phyloP scores from a whole-genome alignment of 2,888 invertebrate species.

The Anarsia innoxiella region DNA sequence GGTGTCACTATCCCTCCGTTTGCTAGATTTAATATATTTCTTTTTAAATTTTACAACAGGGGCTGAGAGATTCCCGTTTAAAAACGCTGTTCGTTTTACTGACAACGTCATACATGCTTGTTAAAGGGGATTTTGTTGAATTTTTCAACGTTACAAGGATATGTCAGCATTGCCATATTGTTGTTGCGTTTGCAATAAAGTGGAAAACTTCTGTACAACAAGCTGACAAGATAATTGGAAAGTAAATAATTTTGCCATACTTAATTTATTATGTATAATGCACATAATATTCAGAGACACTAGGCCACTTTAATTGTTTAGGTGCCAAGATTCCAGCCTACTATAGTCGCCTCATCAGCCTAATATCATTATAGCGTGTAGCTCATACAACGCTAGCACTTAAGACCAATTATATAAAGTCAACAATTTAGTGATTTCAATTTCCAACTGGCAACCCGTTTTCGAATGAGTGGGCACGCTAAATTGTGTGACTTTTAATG shows the following conservation, averaged over 20 bases:
- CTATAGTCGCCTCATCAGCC: no score
- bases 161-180: constrained; percentile 2
- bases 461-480: constrained; percentile 6
- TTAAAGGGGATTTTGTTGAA: constrained; percentile 18
- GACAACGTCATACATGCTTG: constrained; percentile 25
- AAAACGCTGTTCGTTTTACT: constrained; percentile 21
- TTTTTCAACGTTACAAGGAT: constrained; percentile 7
- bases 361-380: constrained; percentile 8
- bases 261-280: no score
- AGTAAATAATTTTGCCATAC: no score
- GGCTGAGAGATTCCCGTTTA: constrained; percentile 14
- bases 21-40: constrained; percentile 31
- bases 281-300: no score
- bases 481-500: constrained; percentile 19
- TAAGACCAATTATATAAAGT: constrained; percentile 8
- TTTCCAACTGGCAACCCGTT: constrained; percentile 3
- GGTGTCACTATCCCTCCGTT: constrained; percentile 49
- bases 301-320: no score
- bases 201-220: no score
- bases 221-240: no score
- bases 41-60: constrained; percentile 30
- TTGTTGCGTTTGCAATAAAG: constrained; percentile 6
- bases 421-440: constrained; percentile 6
- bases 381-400: constrained; percentile 1
- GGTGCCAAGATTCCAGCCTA: no score